Conservation (phyloP, 2,797 vertebrate genomes). For the Sebastes melanostomus region DNA sequence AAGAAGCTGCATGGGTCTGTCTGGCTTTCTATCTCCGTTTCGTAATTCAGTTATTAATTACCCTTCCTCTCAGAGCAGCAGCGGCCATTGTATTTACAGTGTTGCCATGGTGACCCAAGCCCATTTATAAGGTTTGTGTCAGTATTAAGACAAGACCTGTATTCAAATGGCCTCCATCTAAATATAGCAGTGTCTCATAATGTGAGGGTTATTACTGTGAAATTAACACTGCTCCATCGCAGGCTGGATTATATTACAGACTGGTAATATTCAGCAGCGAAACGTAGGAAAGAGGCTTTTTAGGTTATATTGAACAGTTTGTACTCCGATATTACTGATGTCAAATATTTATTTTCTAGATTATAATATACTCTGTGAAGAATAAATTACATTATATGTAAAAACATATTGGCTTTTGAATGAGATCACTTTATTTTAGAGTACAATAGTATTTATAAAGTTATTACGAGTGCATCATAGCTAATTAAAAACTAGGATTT, state of each 20-base stretch:
- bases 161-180: conserved; percentile 81
- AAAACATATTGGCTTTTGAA: conserved; percentile 1
- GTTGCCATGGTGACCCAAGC: conserved; percentile 93
- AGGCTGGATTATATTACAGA: conserved; percentile 50
- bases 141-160: conserved; percentile 89
- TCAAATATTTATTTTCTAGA: conserved; percentile 30
- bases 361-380: not conserved
- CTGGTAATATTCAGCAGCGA: conserved; percentile 40
- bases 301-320: conserved; percentile 12
- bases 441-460: not conserved
- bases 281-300: conserved; percentile 17
- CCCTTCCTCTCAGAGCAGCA: conserved; percentile 76
- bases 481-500: not conserved
- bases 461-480: not conserved
- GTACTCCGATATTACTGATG: conserved; percentile 12
- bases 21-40: conserved; percentile 78
- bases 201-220: conserved; percentile 65
- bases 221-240: conserved; percentile 64
- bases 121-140: conserved; percentile 90
- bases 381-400: conserved; percentile 10
- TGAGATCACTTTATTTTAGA: not conserved
- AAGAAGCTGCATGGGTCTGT: conserved; percentile 66
- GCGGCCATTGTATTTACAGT: conserved; percentile 82
- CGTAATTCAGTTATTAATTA: conserved; percentile 91
- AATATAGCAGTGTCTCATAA: conserved; percentile 77